phyloP scores from a whole-genome alignment of 2,113 vertebrate genomes.

The Oceanites oceanicus region DNA sequence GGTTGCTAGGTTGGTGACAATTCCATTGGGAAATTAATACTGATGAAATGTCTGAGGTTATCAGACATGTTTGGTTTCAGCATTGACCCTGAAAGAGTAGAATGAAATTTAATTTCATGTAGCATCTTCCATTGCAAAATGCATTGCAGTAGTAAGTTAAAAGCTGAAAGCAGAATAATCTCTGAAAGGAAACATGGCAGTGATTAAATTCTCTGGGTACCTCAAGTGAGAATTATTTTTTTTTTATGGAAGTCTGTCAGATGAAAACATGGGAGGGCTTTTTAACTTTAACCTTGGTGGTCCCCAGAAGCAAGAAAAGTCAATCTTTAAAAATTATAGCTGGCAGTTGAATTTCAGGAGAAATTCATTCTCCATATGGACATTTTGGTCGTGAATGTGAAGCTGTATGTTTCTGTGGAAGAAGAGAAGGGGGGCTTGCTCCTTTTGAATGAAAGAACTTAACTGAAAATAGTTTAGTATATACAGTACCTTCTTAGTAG shows the following conservation, averaged over 20 bases:
- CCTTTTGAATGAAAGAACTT: background rate
- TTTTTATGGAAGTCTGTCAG: background rate
- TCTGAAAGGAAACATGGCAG: background rate
- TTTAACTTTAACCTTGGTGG: background rate
- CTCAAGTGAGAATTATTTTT: background rate
- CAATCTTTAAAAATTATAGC: background rate
- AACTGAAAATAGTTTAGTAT: background rate
- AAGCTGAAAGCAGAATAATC: background rate
- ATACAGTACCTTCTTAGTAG: background rate
- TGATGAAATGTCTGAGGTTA: background rate
- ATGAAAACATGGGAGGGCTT: background rate
- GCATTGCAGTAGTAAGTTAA: background rate
- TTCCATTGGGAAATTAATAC: constrained; percentile 12
- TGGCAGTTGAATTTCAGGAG: background rate
- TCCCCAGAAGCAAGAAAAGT: background rate
- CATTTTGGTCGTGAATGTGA: background rate
- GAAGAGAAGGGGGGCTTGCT: background rate
- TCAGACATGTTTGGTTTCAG: background rate
- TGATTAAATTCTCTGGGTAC: background rate
- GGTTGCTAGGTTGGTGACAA: background rate
- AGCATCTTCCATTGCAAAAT: background rate
- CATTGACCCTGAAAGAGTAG: background rate
- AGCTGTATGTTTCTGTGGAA: background rate
- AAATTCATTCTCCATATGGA: background rate
- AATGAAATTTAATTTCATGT: constrained; percentile 8